phyloP scores from a whole-genome alignment of 2,113 vertebrate species.

The Indicator maculatus region DNA sequence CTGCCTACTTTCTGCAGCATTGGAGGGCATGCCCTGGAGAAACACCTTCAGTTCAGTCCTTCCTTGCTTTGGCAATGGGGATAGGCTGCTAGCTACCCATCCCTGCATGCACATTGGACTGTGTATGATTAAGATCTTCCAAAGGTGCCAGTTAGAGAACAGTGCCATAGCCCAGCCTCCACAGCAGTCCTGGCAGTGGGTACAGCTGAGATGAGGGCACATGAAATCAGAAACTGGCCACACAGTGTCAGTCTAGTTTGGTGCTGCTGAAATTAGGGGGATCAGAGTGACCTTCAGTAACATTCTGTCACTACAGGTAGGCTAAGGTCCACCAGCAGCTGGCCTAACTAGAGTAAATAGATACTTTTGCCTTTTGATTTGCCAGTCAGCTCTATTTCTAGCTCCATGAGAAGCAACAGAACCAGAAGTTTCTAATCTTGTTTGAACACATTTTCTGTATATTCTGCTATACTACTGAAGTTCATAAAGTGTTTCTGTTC shows the following conservation, averaged over 20 bases:
- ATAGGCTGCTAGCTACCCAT: neutral
- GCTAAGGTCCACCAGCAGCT: neutral
- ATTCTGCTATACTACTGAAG: neutral
- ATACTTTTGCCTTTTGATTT: neutral
- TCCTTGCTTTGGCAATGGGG: neutral
- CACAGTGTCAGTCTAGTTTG: neutral
- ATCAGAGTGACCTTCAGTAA: neutral
- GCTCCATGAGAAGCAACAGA: neutral
- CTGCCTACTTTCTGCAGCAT: neutral
- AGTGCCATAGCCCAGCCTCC: neutral
- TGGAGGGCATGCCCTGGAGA: neutral
- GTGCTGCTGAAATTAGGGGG: neutral
- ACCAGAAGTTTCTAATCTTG: neutral
- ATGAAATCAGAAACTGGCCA: neutral
- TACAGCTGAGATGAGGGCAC: neutral
- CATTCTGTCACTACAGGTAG: neutral
- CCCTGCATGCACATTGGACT: neutral
- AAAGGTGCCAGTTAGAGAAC: neutral
- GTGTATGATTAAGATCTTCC: neutral
- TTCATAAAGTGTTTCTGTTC: neutral
- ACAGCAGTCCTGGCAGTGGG: neutral
- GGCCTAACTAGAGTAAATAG: neutral
- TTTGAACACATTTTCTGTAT: neutral
- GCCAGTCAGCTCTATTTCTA: neutral
- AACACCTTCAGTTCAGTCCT: neutral